Evolutionary conservation across 2,888 invertebrate species (phyloP), one percentile per base, ranked within the genome.

Genomic region (Chrysolina haemoptera): DNA sequence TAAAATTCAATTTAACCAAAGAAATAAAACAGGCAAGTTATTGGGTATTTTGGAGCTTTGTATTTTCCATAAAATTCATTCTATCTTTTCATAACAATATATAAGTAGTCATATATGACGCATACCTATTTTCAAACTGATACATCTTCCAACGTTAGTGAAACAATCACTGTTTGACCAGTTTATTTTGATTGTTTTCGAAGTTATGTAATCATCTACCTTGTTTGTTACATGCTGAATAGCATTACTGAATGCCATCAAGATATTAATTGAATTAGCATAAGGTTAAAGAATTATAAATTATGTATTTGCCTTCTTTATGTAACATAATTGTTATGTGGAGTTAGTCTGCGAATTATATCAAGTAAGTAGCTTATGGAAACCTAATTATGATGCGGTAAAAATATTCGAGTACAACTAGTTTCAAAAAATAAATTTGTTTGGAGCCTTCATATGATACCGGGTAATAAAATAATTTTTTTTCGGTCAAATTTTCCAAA

Each of bases 321-420:
- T 59, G 59, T 68, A 67, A 67, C 50, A 20, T 67, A 40, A 20
- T 67, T 65, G 64, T 63, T 63, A 63, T 63, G 18, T 43, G 40
- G 35, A 35, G 35, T 62, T 62, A 1, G 35, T 53, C 53, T 53
- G 53, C 20, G 53, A 53, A 53, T 35, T 62, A 62, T 62, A 62
- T 62, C 16, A 11, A 35, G 62, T 40, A 62, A 14, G 35, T 62
- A 35, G 20, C 53, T 20, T 53, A 53, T 53, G 53, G 53, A 53
- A 10, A 53, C 20, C 12, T 20, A 53, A 53, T 53, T 53, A 53
- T 22, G 53, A 20, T 53, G 18, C 53, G 20, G 53, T 53, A 12
- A 9, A 53, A 14, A 12, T 11, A 53, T 53, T 53, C 35, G 35
- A 35, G 18, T 53, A 12, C 18, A 14, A 20, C 20, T 12, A 53